phyloP scores from a whole-genome alignment of 30 jellyfish, hydroid and myxozoan genomes.

The Turritopsis rubra region DNA sequence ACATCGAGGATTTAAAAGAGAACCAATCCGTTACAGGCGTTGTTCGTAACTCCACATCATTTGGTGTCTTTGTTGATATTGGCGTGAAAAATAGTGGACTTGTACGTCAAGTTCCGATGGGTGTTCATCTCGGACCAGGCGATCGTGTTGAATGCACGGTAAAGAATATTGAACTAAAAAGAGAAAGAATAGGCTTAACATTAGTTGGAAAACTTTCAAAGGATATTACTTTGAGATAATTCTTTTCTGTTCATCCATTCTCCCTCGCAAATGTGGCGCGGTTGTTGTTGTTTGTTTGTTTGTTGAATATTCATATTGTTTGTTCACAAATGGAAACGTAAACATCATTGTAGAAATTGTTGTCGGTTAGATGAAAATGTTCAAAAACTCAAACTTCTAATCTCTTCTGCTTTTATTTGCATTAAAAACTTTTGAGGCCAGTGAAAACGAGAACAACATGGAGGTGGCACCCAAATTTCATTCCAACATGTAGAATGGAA shows the following conservation, averaged over 20 bases:
- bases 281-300: no score
- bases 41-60: slow-evolving; percentile 65
- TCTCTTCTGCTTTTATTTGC: no score
- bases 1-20: slow-evolving; percentile 35
- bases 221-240: slow-evolving; percentile 2
- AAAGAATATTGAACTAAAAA: slow-evolving; percentile 29
- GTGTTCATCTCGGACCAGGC: slow-evolving; percentile 75
- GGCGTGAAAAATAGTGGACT: slow-evolving; percentile 62
- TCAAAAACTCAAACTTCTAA: no score
- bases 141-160: slow-evolving; percentile 81
- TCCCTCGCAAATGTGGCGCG: no score
- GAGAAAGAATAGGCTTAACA: slow-evolving; percentile 46
- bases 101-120: slow-evolving; percentile 21
- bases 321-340: no score
- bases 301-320: no score
- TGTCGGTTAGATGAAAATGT: no score
- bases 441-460: no score
- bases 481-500: no score
- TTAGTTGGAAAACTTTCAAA: slow-evolving; percentile 11
- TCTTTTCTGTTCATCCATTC: neutral
- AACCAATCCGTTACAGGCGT: slow-evolving; percentile 62
- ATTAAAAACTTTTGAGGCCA: no score
- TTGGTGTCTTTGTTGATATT: slow-evolving; percentile 85
- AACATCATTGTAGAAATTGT: no score
- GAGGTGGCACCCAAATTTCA: no score